Conservation (phyloP, 1,140 invertebrate genomes). For the Prorops nasuta region DNA sequence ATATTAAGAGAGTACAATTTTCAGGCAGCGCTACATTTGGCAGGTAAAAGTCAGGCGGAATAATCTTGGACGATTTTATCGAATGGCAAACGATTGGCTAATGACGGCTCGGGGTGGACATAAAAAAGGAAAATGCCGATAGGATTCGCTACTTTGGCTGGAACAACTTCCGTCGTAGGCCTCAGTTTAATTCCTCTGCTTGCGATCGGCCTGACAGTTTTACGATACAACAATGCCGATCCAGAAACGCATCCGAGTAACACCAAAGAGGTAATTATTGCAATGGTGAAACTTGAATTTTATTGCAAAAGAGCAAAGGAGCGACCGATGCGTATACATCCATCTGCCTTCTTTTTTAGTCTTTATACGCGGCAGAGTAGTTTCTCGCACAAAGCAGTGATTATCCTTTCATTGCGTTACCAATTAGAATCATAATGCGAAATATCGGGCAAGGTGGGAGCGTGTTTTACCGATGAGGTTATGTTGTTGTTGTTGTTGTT, state of each 20-base stretch:
- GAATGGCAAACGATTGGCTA: constrained; percentile 16
- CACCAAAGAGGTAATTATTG: constrained; percentile 62
- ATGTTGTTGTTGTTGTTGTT: background rate
- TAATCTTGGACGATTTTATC: too few relatives aligned
- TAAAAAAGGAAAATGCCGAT: constrained; percentile 41
- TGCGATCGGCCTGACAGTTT: constrained; percentile 75
- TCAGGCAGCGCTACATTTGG: too few relatives aligned
- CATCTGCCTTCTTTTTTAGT: too few relatives aligned
- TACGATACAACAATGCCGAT: constrained; percentile 77
- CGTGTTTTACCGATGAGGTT: background rate
- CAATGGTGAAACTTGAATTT: too few relatives aligned
- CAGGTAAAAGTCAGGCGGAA: too few relatives aligned
- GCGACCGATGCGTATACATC: too few relatives aligned
- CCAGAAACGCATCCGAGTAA: constrained; percentile 77
- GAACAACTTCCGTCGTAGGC: constrained; percentile 59
- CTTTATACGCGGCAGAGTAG: too few relatives aligned
- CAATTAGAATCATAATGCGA: too few relatives aligned
- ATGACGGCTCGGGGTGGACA: constrained; percentile 7
- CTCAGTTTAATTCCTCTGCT: constrained; percentile 76
- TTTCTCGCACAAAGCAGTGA: too few relatives aligned
- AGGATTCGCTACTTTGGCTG: constrained; percentile 38
- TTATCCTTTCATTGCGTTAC: too few relatives aligned
- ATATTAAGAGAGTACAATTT: too few relatives aligned
- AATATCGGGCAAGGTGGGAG: background rate
- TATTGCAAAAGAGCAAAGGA: too few relatives aligned